A percentile compares a stretch with the other conserved stretches of the same genome.
phyloP scores from a whole-genome alignment of 1,140 invertebrate species.

The Drosophila miranda region DNA sequence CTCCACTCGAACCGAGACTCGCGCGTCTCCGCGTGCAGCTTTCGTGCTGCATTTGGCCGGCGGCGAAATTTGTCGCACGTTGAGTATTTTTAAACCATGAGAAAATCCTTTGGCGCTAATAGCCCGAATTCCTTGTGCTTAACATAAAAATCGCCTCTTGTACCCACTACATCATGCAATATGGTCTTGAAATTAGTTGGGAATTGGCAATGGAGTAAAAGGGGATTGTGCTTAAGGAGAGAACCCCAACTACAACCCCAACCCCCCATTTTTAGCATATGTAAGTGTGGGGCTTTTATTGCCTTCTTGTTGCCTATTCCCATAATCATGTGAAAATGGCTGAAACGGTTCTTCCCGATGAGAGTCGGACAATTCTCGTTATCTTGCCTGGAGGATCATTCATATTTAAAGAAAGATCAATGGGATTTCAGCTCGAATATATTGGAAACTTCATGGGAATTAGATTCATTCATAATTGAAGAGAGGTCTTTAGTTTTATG shows the following conservation, averaged over 20 bases:
- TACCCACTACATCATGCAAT: constrained; percentile 68
- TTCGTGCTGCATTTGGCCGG: constrained; percentile 77
- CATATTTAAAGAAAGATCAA: constrained; percentile 43
- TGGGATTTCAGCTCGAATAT: constrained; percentile 16
- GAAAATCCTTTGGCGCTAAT: constrained; percentile 82
- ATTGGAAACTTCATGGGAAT: constrained; percentile 22
- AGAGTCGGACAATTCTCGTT: constrained; percentile 20
- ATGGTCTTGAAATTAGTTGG: constrained; percentile 63
- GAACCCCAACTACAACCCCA: background rate
- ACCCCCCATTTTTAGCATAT: constrained; percentile 33
- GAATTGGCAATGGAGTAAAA: constrained; percentile 21
- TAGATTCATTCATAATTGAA: constrained; percentile 22
- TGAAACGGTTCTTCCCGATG: constrained; percentile 51
- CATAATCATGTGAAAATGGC: constrained; percentile 76
- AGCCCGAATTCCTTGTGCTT: constrained; percentile 81
- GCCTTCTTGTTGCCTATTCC: constrained; percentile 38
- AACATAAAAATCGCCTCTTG: constrained; percentile 80
- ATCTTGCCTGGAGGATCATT: constrained; percentile 23
- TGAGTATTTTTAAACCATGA: constrained; percentile 82
- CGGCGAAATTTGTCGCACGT: constrained; percentile 82
- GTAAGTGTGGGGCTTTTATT: constrained; percentile 53
- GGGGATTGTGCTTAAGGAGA: background rate
- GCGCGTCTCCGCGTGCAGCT: constrained; percentile 68
- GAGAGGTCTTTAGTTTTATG: background rate
- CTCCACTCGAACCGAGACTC: constrained; percentile 17